Percentiles rank a stretch among this genome's conserved stretches.
Evolutionary conservation across 1,140 invertebrate species (phyloP).

Genomic region (Pogonomyrmex californicus): DNA sequence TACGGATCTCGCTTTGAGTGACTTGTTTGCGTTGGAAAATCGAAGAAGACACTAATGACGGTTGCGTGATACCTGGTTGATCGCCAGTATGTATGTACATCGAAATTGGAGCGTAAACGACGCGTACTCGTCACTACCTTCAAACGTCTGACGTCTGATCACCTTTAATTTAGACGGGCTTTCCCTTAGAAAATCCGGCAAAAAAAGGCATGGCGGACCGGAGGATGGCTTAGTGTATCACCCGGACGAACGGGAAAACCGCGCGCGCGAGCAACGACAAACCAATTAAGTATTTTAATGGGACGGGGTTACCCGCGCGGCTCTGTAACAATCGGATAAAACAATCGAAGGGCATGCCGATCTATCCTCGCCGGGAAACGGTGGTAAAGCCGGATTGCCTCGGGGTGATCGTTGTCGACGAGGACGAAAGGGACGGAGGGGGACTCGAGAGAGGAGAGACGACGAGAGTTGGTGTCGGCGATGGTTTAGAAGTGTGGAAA

Average conservation of each 20-base stretch:
- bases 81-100: constrained; percentile 52
- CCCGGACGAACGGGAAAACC: constrained; percentile 23
- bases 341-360: constrained; percentile 68
- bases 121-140: constrained; percentile 12
- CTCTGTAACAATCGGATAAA: constrained; percentile 74
- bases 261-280: constrained; percentile 72
- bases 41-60: constrained; percentile 69
- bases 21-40: constrained; percentile 63
- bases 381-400: constrained; percentile 25
- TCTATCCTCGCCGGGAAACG: constrained; percentile 14
- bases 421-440: constrained; percentile 18
- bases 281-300: constrained; percentile 81
- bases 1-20: constrained; percentile 40
- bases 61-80: constrained; percentile 69
- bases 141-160: not conserved
- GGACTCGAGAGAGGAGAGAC: constrained; percentile 15
- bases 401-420: constrained; percentile 48
- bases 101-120: constrained; percentile 33
- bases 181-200: constrained; percentile 7
- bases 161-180: too few relatives aligned
- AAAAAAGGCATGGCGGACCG: not conserved
- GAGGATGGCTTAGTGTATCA: not conserved
- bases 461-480: constrained; percentile 35
- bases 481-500: constrained; percentile 69
- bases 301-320: constrained; percentile 63